Base-by-base conservation (phyloP, 2,888 invertebrate species). In the Nymphalis polychloros region DNA sequence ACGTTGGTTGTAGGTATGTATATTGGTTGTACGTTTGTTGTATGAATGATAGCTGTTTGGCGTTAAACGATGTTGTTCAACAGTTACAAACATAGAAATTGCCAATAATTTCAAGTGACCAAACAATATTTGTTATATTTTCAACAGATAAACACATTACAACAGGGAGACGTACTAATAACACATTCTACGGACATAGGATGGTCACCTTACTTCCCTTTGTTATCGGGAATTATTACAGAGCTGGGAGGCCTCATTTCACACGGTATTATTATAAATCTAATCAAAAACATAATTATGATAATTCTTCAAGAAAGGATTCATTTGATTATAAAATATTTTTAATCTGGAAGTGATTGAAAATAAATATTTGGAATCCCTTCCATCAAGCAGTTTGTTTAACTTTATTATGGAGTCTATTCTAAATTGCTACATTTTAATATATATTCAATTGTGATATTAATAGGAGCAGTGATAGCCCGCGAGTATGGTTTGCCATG, bases 171-270 rank as follows among this genome's bases (percentile, higher is more conserved):
- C 79, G 93, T 97, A 72, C 88, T 97, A 73, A 94, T 97, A 74
- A 96, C 97, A 0, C 93, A 93, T 75, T 94, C 94, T 53, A 97
- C 97, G 0, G 97, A 97, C 81, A 95, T 97, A 73, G 97, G 96
- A 1, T 97, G 97, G 97, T 95, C 96, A 2, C 97, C 97, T 0
- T 97, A 97, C 87, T 97, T 97, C 84, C 96, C 97, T 0, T 93
- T 97, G 60, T 83, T 97, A 20, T 89, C 94, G 0, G 97, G 97
- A 10, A 94, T 97, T 60, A 95, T 96, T 10, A 97, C 97, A 0
- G 97, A 97, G 84, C 91, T 97, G 0, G 97, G 97, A 0, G 97
- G 97, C 41, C 93, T 97, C 4, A 95, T 97, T 75, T 97, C 97
- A 48, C 97, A 97, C 79, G 97, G 96, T 96, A 85, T 31, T 96